Evolutionary conservation across 2,888 invertebrate genomes (phyloP).

Genomic region (Tipula unca): DNA sequence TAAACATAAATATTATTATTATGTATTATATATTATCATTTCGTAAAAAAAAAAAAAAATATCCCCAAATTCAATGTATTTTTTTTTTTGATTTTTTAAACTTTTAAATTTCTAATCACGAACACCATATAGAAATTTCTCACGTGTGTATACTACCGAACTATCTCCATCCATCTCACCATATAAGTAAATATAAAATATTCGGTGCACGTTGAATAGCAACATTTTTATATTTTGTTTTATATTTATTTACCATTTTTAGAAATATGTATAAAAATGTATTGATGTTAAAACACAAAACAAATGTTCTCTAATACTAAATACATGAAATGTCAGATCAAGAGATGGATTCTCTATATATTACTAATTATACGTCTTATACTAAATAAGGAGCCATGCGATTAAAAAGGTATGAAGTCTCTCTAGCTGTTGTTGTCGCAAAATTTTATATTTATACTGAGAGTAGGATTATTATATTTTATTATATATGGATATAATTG

Average conservation of each 20-base stretch:
- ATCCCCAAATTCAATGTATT: not conserved
- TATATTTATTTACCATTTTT: not conserved
- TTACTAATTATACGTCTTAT: not conserved
- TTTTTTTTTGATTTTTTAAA: not conserved
- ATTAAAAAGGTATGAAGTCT: not conserved
- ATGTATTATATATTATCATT: not conserved
- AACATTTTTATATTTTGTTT: not conserved
- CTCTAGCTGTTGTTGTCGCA: not conserved
- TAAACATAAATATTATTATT: not conserved
- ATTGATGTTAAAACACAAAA: not conserved
- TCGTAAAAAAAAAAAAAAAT: not conserved
- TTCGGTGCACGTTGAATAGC: not conserved
- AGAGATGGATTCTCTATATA: not conserved
- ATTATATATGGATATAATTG: not conserved
- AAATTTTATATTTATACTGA: not conserved
- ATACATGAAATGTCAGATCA: not conserved
- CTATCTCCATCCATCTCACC: not conserved
- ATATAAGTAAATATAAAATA: not conserved
- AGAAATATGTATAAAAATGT: not conserved
- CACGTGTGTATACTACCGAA: not conserved
- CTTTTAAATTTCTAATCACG: not conserved
- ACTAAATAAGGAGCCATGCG: not conserved
- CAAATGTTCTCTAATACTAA: not conserved
- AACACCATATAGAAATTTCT: not conserved
- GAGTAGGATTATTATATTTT: not conserved